Percentiles rank a stretch among this genome's conserved stretches.
phyloP scores from a whole-genome alignment of 2,797 vertebrate species.

The Tenualosa thibaudeaui region DNA sequence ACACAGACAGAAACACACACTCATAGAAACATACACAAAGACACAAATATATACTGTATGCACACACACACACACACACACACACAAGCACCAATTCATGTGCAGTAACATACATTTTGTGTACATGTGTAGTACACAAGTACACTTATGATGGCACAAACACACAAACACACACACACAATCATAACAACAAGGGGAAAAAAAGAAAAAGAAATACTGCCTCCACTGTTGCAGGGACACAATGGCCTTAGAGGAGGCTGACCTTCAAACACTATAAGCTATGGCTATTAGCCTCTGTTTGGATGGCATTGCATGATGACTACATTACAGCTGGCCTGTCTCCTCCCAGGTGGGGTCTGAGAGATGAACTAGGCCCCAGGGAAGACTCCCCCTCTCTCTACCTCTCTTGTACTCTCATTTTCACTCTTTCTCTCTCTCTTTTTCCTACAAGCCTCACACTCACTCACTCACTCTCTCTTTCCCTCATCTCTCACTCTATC shows the following conservation, averaged over 20 bases:
- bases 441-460: not conserved
- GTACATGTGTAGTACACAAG: not conserved
- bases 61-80: slow-evolving; percentile 2
- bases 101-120: not conserved
- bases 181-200: not conserved
- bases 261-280: slow-evolving; percentile 21
- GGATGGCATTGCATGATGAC: slow-evolving; percentile 27
- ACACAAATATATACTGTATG: not conserved
- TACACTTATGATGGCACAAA: not conserved
- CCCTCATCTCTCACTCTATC: not conserved
- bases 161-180: not conserved
- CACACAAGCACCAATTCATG: not conserved
- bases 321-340: slow-evolving; percentile 12
- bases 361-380: slow-evolving; percentile 31
- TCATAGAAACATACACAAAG: not conserved
- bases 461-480: not conserved
- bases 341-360: not conserved
- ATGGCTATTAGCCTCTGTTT: slow-evolving; percentile 16
- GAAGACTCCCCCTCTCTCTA: not conserved
- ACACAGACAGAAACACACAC: not conserved
- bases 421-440: slow-evolving; percentile 2
- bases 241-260: not conserved
- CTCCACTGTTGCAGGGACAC: not conserved
- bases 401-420: not conserved
- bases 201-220: slow-evolving; percentile 4